Percentiles rank a stretch among this genome's conserved stretches.
Conservation (phyloP, 1,140 invertebrate genomes). For the Formica selysi region DNA sequence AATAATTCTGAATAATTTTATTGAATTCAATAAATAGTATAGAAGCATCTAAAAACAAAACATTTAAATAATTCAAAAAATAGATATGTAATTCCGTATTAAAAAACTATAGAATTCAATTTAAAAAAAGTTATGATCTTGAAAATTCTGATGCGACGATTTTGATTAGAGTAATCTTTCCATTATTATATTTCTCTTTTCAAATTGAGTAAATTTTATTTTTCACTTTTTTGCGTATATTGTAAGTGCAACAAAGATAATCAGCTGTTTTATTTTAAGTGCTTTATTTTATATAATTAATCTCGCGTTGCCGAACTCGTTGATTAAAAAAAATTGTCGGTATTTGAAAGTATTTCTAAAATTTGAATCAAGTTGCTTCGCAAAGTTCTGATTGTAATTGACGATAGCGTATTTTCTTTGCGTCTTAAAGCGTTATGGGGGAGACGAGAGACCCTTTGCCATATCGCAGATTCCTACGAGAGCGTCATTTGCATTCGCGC, state of each 20-base stretch:
- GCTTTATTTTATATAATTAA: not conserved
- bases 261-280: no score
- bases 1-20: not conserved
- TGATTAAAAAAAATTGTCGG: not conserved
- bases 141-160: no score
- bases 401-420: slow-evolving; percentile 39
- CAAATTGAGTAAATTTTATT: no score
- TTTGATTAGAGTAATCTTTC: no score
- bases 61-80: no score
- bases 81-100: no score
- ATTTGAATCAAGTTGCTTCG: not conserved
- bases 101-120: not conserved
- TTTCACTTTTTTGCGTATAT: no score
- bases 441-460: not conserved
- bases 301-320: not conserved
- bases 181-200: no score
- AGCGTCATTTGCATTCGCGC: slow-evolving; percentile 55
- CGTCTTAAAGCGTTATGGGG: slow-evolving; percentile 1
- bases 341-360: not conserved
- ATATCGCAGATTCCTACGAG: slow-evolving; percentile 35
- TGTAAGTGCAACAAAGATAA: no score
- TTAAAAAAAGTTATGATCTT: no score
- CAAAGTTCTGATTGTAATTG: slow-evolving; percentile 24
- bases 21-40: not conserved
- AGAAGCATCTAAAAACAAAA: not conserved